Evolutionary conservation across 2,797 vertebrate species (phyloP), one percentile per base, ranked within the genome.

Genomic region (Poliocrania exsul): DNA sequence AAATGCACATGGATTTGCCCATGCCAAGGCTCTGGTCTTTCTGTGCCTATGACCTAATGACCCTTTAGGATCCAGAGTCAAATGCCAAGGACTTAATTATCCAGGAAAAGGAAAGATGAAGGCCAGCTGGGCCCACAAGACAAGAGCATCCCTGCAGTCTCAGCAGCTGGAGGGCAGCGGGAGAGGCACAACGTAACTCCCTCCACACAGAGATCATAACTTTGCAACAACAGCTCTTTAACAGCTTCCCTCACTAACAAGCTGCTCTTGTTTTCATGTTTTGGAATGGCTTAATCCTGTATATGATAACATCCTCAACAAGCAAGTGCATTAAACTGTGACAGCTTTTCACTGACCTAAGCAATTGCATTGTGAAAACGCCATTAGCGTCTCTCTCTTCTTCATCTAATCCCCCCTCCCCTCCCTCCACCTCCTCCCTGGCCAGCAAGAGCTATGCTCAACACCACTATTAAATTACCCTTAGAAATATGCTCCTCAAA

Each of bases 261-360:
- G 96, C 94, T 75, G 91, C 91, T 95, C 89, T 94, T 97, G 96
- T 97, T 96, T 97, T 97, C 93, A 74, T 93, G 96, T 96, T 97
- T 97, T 75, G 95, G 89, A 97, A 97, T 91, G 95, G 95, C 96
- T 98, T 97, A 95, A 96, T 98, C 95, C 96, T 86, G 51, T 91
- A 72, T 81, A 91, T 62, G 92, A 97, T 97, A 97, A 97, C 96
- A 93, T 92, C 95, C 96, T 92, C 96, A 91, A 96, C 96, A 97
- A 97, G 91, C 66, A 28, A 95, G 97, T 92, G 92, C 96, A 97
- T 97, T 97, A 97, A 96, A 96, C 95, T 96, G 96, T 96, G 97
- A 97, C 97, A 97, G 97, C 93, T 97, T 97, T 97, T 94, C 96
- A 97, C 95, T 97, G 97, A 97, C 98, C 97, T 97, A 97, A 98